These are phyloP conservation scores for Petroica traversi DNA, from an alignment of 2,113 vertebrate species.

Conservation along the genomic window DNA sequence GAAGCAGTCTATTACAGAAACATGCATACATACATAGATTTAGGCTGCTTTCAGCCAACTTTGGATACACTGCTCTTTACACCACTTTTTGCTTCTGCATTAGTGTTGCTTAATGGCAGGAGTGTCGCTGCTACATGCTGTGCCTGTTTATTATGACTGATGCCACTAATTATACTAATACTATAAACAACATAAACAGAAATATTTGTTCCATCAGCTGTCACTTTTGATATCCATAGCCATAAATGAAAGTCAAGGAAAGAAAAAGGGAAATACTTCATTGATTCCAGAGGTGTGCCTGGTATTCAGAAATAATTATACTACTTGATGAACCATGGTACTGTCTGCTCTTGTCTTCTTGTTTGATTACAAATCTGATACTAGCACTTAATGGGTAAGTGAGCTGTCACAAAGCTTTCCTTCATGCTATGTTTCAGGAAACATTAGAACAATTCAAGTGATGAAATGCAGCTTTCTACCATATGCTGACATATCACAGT, in stretches of 20 bases:
- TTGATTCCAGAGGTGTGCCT: background rate
- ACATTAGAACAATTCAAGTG: background rate
- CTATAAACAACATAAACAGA: slow-evolving; percentile 8
- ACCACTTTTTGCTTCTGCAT: background rate
- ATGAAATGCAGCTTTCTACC: slow-evolving; percentile 13
- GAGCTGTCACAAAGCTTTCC: background rate
- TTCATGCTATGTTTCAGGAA: background rate
- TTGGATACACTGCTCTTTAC: background rate
- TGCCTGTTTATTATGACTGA: slow-evolving; percentile 14
- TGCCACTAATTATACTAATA: slow-evolving; percentile 29
- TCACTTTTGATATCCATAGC: slow-evolving; percentile 2
- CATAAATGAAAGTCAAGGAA: slow-evolving; percentile 4
- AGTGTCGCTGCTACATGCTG: background rate
- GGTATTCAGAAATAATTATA: slow-evolving; percentile 14
- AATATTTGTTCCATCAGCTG: background rate
- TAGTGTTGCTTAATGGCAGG: background rate
- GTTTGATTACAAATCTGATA: slow-evolving; percentile 8
- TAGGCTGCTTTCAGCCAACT: background rate
- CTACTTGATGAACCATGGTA: background rate
- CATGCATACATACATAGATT: background rate
- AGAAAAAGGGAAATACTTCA: background rate
- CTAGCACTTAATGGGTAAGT: background rate
- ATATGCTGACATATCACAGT: slow-evolving; percentile 47
- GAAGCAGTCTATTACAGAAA: background rate
- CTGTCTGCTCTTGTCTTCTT: background rate